Percentiles rank a stretch among this genome's conserved stretches.
phyloP scores from a whole-genome alignment of 2,888 invertebrate genomes.

The Drosophila bunnanda region DNA sequence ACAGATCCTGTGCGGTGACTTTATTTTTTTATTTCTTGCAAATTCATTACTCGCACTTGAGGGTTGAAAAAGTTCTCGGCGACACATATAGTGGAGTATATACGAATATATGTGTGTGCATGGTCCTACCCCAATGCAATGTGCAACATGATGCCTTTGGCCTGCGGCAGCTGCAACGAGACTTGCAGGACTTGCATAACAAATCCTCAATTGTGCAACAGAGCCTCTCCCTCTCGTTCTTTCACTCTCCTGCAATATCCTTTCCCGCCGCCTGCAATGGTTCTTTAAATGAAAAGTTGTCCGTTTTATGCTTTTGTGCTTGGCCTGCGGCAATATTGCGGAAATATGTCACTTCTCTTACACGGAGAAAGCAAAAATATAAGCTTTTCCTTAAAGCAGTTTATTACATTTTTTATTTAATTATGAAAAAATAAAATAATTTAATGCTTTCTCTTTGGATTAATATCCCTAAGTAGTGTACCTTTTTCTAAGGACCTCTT shows the following conservation, averaged over 20 bases:
- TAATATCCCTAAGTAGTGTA: too few relatives aligned
- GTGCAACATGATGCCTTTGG: conserved; percentile 60
- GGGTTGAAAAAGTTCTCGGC: conserved; percentile 39
- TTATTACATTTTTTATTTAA: neutral
- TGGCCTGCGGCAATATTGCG: conserved; percentile 73
- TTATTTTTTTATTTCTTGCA: conserved; percentile 11
- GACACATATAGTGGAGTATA: conserved; percentile 7
- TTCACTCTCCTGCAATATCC: conserved; percentile 12
- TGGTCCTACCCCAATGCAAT: conserved; percentile 69
- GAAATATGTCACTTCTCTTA: conserved; percentile 71
- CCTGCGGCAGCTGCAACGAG: conserved; percentile 59
- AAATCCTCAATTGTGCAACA: conserved; percentile 79
- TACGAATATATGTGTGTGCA: neutral
- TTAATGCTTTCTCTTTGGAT: too few relatives aligned
- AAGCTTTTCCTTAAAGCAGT: neutral
- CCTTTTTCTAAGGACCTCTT: neutral
- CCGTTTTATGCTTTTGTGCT: conserved; percentile 57
- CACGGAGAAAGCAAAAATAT: neutral
- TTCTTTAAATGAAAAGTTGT: conserved; percentile 57
- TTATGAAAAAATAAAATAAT: neutral
- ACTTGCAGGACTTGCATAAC: conserved; percentile 80
- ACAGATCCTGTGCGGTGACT: conserved; percentile 20
- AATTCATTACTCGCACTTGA: conserved; percentile 37
- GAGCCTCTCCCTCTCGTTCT: conserved; percentile 26
- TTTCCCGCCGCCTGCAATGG: conserved; percentile 4